phyloP scores from a whole-genome alignment of 2,113 vertebrate genomes.

The Laterallus jamaicensis region DNA sequence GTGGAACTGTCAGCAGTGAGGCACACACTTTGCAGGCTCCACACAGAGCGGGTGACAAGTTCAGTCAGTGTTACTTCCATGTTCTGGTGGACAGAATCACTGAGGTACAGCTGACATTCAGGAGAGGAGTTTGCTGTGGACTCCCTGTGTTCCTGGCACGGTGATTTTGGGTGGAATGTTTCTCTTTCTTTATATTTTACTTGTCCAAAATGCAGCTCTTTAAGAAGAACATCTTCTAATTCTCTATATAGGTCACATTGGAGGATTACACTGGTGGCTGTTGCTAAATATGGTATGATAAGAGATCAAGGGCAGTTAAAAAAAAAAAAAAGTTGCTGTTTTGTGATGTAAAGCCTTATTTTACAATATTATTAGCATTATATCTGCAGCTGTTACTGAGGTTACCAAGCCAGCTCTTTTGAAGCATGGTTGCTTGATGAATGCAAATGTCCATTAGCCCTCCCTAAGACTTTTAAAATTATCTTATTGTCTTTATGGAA shows the following conservation, averaged over 20 bases:
- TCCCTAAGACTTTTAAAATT: not conserved
- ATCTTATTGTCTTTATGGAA: not conserved
- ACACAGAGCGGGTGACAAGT: not conserved
- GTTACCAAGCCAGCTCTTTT: not conserved
- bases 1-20: not conserved
- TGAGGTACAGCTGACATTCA: not conserved
- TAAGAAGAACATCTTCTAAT: not conserved
- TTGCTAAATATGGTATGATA: constrained; percentile 7
- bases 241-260: constrained; percentile 1
- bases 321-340: not conserved
- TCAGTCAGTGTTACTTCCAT: not conserved
- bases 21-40: not conserved
- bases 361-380: constrained; percentile 1
- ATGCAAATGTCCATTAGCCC: not conserved
- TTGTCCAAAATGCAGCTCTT: not conserved
- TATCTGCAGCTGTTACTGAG: constrained; percentile 19
- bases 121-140: not conserved
- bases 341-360: constrained; percentile 27
- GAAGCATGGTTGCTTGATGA: not conserved
- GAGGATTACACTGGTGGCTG: not conserved
- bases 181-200: not conserved
- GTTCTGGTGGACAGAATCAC: not conserved
- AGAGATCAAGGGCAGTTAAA: not conserved
- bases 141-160: not conserved
- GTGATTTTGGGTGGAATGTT: accelerated